Base-by-base conservation (phyloP, 2,888 invertebrate genomes). In the Clanis bilineata region DNA sequence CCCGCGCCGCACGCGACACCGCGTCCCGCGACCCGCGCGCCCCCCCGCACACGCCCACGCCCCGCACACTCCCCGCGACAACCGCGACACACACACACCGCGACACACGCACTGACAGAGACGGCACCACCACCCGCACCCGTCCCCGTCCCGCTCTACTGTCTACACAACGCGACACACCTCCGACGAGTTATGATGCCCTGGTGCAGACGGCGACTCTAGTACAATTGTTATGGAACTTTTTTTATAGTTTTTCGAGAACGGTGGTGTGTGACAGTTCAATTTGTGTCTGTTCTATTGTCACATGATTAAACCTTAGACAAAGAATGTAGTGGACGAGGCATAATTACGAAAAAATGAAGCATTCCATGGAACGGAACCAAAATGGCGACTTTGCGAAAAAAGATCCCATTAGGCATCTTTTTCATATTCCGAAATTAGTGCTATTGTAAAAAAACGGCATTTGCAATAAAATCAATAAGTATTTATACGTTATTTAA, bases 1-100 rank as follows among this genome's bases (percentile, higher is more conserved):
- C 81, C 74, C 79, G 71, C 72, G 65, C 69, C 73, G 69, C 73
- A 63, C 69, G 62, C 74, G 61, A 62, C 64, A 39, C 74, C 73
- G 64, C 69, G 60, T 72, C 60, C 62, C 62, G 28, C 73, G 66
- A 64, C 69, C 63, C 15, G 4, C 66, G 57, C 65, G 54, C 67
- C 38, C 69, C 45, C 61, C 58, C 65, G 60, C 71, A 4, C 28
- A 28, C 21, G 22, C 15, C 12, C 23, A 64, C 65, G 59, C 69
- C 65, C 66, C 66, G 67, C 64, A 64, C 60, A 43, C 64, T 38
- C 55, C 62, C 56, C 60, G 61, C 58, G 57, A 4, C 62, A 45
- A 58, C 41, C 59, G 51, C 61, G 15, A 44, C 22, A 5, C 23
- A 38, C 38, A 2, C 9, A 23, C 25, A 15, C n/a, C 36, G 18